Percentiles rank a stretch among this genome's conserved stretches.
Conservation (phyloP, 2,888 invertebrate genomes). For the Diadegma fenestrale region DNA sequence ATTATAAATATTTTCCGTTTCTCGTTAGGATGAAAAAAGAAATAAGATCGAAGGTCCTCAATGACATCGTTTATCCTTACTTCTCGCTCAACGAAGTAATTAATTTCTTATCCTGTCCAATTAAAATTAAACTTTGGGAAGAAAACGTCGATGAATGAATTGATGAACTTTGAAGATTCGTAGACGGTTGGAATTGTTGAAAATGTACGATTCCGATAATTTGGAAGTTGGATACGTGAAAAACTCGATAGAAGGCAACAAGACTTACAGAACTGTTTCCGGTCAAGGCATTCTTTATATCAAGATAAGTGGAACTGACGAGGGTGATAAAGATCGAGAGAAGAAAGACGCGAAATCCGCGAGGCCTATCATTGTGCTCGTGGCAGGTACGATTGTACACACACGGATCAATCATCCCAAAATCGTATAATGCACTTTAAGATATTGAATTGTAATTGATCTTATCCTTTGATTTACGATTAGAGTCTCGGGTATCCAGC, state of each 20-base stretch:
- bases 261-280: conserved; percentile 51
- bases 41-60: conserved; percentile 53
- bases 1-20: background rate
- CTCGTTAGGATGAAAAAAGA: conserved; percentile 60
- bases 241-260: conserved; percentile 26
- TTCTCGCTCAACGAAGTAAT: conserved; percentile 51
- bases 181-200: conserved; percentile 51
- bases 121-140: background rate
- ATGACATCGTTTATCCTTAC: conserved; percentile 43
- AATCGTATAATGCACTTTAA: background rate
- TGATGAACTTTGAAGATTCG: conserved; percentile 43
- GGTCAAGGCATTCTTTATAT: conserved; percentile 64
- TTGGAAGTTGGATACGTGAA: conserved; percentile 57
- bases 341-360: conserved; percentile 6
- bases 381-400: conserved; percentile 52
- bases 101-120: background rate
- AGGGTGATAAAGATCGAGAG: conserved; percentile 45
- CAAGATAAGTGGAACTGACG: conserved; percentile 61
- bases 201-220: conserved; percentile 55
- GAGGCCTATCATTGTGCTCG: conserved; percentile 55
- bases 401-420: conserved; percentile 37
- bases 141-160: background rate
- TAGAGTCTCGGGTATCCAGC: background rate
- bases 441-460: conserved; percentile 19
- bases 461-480: conserved; percentile 1